A percentile compares a stretch with the other conserved stretches of the same genome.
These are phyloP conservation scores for Caradrina clavipalpis DNA, from an alignment of 2,888 invertebrate genomes.

Conservation along the genomic window DNA sequence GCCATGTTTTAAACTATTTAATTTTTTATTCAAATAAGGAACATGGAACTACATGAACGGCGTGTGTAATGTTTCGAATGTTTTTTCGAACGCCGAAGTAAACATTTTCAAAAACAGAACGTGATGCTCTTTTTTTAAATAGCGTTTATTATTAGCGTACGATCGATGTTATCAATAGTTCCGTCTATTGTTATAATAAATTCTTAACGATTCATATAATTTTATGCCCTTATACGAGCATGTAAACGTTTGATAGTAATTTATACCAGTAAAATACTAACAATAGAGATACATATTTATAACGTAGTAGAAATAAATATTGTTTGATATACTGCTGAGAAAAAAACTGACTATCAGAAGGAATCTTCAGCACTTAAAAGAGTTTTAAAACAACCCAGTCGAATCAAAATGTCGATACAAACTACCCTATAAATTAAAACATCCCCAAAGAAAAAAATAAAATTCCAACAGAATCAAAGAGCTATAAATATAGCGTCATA, in stretches of 20 bases:
- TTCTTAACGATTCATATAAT: constrained; percentile 17
- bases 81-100: constrained; percentile 37
- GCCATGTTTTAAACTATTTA: constrained; percentile 52
- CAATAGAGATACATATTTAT: constrained; percentile 61
- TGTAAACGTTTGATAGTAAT: constrained; percentile 23
- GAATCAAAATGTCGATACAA: constrained; percentile 78
- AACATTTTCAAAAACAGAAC: constrained; percentile 22
- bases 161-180: constrained; percentile 8
- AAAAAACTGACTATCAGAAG: constrained; percentile 37
- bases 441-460: constrained; percentile 74
- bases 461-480: constrained; percentile 78
- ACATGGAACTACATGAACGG: constrained; percentile 37
- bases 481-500: constrained; percentile 86
- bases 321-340: constrained; percentile 47
- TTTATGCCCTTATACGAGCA: constrained; percentile 21
- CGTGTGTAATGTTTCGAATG: constrained; percentile 50
- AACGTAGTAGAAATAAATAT: constrained; percentile 49
- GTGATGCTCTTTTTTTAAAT: neutral
- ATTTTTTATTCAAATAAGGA: constrained; percentile 56
- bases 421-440: constrained; percentile 82
- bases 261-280: constrained; percentile 32
- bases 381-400: constrained; percentile 69
- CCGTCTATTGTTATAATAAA: constrained; percentile 23
- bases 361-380: constrained; percentile 56
- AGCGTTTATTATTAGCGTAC: constrained; percentile 5